phyloP scores from a whole-genome alignment of 2,888 invertebrate genomes.

The Saturnia pavonia region DNA sequence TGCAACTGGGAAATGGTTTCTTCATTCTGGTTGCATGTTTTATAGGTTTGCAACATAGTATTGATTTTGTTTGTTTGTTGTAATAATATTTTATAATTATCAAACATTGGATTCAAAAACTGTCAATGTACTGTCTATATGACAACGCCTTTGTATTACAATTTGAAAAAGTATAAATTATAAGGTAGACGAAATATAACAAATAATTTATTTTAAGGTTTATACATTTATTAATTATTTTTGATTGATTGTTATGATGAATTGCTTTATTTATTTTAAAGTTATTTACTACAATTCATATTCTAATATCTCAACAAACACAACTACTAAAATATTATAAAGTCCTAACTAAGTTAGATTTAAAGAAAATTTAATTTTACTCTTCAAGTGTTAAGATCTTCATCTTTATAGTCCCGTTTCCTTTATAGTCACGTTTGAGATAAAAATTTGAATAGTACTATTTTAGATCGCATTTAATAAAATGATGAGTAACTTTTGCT shows the following conservation, averaged over 20 bases:
- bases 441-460: neutral
- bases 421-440: too few relatives aligned
- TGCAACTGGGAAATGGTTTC: slow-evolving; percentile 42
- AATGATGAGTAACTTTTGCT: neutral
- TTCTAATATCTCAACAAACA: neutral
- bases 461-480: neutral
- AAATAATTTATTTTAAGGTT: neutral
- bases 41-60: slow-evolving; percentile 40
- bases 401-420: neutral
- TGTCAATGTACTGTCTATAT: neutral
- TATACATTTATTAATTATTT: neutral
- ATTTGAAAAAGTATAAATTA: neutral
- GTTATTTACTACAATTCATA: too few relatives aligned
- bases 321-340: neutral
- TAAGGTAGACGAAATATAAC: neutral
- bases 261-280: too few relatives aligned
- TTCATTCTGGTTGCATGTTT: slow-evolving; percentile 36
- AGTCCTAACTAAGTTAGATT: neutral
- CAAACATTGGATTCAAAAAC: neutral
- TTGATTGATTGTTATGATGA: too few relatives aligned
- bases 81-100: slow-evolving; percentile 24
- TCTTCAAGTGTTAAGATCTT: neutral
- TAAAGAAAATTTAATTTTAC: neutral
- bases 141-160: neutral
- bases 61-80: slow-evolving; percentile 22